Percentiles rank a stretch among this genome's conserved stretches.
These are phyloP conservation scores for Chaenocephalus aceratus DNA, from an alignment of 2,113 vertebrate genomes.

Conservation along the genomic window DNA sequence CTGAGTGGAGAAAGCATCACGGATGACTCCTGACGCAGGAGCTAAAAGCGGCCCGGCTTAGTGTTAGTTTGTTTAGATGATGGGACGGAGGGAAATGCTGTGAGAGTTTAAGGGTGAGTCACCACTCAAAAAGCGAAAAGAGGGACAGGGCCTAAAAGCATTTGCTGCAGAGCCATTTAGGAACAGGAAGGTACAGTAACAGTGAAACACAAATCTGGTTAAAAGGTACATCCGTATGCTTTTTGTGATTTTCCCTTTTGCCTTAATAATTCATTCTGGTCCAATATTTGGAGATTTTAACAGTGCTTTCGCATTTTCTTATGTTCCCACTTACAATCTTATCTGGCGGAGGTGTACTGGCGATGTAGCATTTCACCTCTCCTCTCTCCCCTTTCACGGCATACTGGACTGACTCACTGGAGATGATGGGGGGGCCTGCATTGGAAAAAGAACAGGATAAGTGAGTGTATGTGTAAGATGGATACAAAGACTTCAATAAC, in stretches of 20 bases:
- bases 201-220: constrained; percentile 32
- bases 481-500: not conserved
- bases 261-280: constrained; percentile 45
- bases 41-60: constrained; percentile 67
- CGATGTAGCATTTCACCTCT: constrained; percentile 97
- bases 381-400: constrained; percentile 95
- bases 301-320: not conserved
- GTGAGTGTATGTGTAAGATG: not conserved
- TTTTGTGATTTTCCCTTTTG: constrained; percentile 3
- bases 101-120: constrained; percentile 71
- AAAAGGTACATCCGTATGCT: constrained; percentile 41
- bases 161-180: constrained; percentile 50
- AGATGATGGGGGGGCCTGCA: constrained; percentile 97
- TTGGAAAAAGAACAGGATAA: not conserved
- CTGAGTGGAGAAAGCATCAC: constrained; percentile 35
- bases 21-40: constrained; percentile 63
- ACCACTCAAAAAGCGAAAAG: constrained; percentile 45
- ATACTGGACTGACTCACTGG: constrained; percentile 95
- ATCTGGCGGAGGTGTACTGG: constrained; percentile 95
- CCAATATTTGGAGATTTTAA: not conserved
- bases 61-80: constrained; percentile 68
- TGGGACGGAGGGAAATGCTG: constrained; percentile 57
- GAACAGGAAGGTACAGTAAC: constrained; percentile 25
- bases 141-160: constrained; percentile 57
- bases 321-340: constrained; percentile 91